Evolutionary conservation across 2,888 invertebrate genomes (phyloP).

Genomic region (Lepidocyrtoides sp.): DNA sequence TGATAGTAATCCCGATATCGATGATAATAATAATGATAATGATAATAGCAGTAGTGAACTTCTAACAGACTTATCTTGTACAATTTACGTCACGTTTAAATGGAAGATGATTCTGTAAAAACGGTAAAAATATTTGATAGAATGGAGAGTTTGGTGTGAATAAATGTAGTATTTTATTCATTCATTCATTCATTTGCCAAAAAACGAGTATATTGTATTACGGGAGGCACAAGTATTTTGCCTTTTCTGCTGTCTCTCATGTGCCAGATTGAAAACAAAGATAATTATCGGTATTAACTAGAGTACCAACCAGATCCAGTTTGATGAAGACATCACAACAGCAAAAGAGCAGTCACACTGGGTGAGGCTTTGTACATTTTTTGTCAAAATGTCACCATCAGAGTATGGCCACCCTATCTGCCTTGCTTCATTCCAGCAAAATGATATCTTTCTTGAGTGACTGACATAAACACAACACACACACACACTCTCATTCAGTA

Average conservation of each 20-base stretch:
- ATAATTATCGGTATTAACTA: constrained; percentile 59
- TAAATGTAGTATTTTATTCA: constrained; percentile 29
- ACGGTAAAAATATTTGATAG: constrained; percentile 38
- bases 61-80: not conserved
- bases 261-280: constrained; percentile 65
- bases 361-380: not conserved
- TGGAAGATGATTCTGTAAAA: constrained; percentile 2
- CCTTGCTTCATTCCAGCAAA: constrained; percentile 19
- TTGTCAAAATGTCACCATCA: constrained; percentile 41
- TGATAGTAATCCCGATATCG: not conserved
- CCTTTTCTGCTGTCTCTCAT: constrained; percentile 45
- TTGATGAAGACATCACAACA: not conserved
- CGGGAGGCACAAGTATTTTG: not conserved
- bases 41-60: not conserved
- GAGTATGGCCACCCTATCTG: constrained; percentile 65
- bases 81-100: constrained; percentile 15
- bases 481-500: constrained; percentile 5
- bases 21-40: constrained; percentile 3
- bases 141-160: not conserved
- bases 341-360: not conserved
- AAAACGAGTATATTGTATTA: not conserved
- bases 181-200: constrained; percentile 64
- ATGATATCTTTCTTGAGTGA: not conserved
- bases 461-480: not conserved
- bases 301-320: constrained; percentile 6